A percentile compares a stretch with the other conserved stretches of the same genome.
These are phyloP conservation scores for Crax fasciolata DNA, from an alignment of 2,797 vertebrate species.

Conservation along the genomic window DNA sequence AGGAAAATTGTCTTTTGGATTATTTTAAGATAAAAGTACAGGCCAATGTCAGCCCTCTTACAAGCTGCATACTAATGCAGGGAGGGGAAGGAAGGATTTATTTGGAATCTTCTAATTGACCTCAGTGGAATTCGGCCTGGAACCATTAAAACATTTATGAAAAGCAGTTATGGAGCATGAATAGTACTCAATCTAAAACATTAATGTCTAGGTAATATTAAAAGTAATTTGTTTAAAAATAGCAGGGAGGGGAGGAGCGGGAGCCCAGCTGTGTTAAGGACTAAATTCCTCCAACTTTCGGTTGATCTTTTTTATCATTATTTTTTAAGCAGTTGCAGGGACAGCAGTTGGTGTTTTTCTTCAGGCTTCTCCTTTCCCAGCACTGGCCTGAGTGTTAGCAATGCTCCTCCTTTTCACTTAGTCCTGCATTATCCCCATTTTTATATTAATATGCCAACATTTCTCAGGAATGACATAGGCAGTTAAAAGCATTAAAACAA, in stretches of 20 bases:
- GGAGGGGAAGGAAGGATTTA: conserved; percentile 55
- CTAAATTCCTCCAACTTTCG: conserved; percentile 25
- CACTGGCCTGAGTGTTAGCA: neutral
- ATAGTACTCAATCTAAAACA: conserved; percentile 61
- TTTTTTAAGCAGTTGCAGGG: neutral
- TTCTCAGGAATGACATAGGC: neutral
- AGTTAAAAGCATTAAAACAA: conserved; percentile 24
- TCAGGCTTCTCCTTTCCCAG: neutral
- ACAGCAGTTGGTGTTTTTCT: neutral
- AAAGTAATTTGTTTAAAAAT: conserved; percentile 76
- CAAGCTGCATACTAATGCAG: neutral
- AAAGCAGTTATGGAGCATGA: conserved; percentile 62
- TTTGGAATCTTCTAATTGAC: conserved; percentile 60
- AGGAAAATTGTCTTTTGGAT: conserved; percentile 26
- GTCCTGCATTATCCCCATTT: neutral
- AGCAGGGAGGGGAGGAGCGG: neutral
- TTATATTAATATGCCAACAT: neutral
- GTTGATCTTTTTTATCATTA: neutral
- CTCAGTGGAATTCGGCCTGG: conserved; percentile 46
- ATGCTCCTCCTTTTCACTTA: neutral
- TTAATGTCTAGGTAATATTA: conserved; percentile 63
- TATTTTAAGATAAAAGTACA: conserved; percentile 49
- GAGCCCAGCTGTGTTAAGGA: neutral
- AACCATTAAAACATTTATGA: conserved; percentile 69
- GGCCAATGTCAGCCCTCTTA: conserved; percentile 2